A percentile compares a stretch with the other conserved stretches of the same genome.
These are phyloP conservation scores for Drosophila triauraria DNA, from an alignment of 1,140 invertebrate species.

Conservation along the genomic window DNA sequence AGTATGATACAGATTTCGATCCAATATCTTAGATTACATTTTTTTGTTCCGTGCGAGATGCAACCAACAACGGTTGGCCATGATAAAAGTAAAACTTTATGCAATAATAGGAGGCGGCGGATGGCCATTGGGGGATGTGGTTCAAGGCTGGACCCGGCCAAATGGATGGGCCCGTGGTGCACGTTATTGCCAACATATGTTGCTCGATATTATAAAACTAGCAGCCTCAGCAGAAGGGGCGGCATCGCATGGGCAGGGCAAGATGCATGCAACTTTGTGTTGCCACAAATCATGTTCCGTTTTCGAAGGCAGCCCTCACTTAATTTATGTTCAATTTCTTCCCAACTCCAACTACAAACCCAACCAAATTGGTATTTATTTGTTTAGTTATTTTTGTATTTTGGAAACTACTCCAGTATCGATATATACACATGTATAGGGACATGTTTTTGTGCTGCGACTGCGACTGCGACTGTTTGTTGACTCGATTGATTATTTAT, in stretches of 20 bases:
- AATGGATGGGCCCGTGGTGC: slow-evolving; percentile 44
- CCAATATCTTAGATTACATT: not conserved
- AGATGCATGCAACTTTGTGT: slow-evolving; percentile 54
- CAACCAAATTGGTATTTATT: slow-evolving; percentile 29
- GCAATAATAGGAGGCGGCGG: slow-evolving; percentile 60
- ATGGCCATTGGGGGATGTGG: slow-evolving; percentile 1
- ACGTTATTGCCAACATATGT: slow-evolving; percentile 78
- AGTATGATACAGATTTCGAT: too few relatives aligned
- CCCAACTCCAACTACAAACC: not conserved
- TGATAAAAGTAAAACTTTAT: slow-evolving; percentile 79
- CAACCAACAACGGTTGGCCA: slow-evolving; percentile 31
- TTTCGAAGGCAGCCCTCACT: slow-evolving; percentile 31
- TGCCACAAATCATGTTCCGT: slow-evolving; percentile 54
- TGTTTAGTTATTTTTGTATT: slow-evolving; percentile 19
- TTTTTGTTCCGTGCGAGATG: not conserved
- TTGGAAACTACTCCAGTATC: not conserved
- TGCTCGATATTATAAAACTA: slow-evolving; percentile 72
- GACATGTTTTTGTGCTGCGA: not conserved
- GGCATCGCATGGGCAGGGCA: slow-evolving; percentile 4
- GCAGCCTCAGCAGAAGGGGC: not conserved
- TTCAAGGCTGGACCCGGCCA: slow-evolving; percentile 29
- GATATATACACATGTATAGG: not conserved
- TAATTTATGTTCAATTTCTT: slow-evolving; percentile 38
- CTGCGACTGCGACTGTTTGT: not conserved
- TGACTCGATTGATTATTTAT: slow-evolving; percentile 20